Conservation (phyloP, 2,797 vertebrate genomes). For the Cephalopachus bancanus region DNA sequence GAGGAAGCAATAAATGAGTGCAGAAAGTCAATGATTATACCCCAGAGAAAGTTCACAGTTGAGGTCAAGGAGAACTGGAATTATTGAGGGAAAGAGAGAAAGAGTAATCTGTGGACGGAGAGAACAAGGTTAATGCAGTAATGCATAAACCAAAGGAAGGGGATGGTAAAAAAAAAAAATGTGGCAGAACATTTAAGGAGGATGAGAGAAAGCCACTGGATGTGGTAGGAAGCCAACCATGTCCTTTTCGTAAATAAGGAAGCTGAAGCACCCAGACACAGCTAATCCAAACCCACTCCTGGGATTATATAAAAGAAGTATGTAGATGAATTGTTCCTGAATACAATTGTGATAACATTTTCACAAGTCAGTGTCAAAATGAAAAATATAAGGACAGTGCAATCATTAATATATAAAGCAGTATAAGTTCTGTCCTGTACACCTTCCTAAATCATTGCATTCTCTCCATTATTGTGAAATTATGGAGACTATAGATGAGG, state of each 20-base stretch:
- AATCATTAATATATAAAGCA: background rate
- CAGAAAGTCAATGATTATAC: background rate
- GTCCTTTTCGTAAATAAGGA: background rate
- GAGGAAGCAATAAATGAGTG: background rate
- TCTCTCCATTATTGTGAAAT: background rate
- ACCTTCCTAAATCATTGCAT: background rate
- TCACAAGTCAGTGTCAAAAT: background rate
- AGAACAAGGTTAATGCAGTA: background rate
- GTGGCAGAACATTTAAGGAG: background rate
- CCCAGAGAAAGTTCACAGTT: background rate
- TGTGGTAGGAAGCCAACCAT: background rate
- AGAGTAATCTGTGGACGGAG: background rate
- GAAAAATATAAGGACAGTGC: background rate
- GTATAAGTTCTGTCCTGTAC: background rate
- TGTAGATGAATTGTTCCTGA: background rate
- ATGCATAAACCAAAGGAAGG: background rate
- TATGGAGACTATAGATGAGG: background rate
- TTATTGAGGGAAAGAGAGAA: background rate
- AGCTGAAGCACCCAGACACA: background rate
- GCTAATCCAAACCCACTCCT: background rate
- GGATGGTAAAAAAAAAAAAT: background rate
- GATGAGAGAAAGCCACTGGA: background rate
- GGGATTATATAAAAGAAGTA: background rate
- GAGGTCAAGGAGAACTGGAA: background rate
- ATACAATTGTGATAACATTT: background rate